Percentiles rank a stretch among this genome's conserved stretches.
phyloP scores from a whole-genome alignment of 1,140 invertebrate genomes.

The Formica selysi region DNA sequence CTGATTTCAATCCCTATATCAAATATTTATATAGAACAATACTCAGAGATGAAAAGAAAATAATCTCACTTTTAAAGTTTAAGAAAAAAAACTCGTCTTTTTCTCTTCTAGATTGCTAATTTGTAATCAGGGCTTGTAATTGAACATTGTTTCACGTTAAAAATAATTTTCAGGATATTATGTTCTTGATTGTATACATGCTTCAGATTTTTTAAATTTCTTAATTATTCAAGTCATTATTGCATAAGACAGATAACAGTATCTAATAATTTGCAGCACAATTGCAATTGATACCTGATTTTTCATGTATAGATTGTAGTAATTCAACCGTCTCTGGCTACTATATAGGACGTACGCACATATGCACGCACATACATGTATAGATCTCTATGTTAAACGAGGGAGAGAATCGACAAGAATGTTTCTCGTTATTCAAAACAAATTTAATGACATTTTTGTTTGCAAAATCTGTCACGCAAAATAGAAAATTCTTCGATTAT shows the following conservation, averaged over 20 bases:
- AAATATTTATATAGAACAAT: conserved; percentile 16
- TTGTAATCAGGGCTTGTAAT: conserved; percentile 44
- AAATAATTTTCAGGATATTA: conserved; percentile 3
- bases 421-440: not conserved
- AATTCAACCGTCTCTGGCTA: not conserved
- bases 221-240: not conserved
- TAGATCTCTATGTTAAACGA: not conserved
- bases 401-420: not conserved
- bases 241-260: no score
- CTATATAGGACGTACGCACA: not conserved
- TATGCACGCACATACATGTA: not conserved
- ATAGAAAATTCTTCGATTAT: not conserved
- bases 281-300: conserved; percentile 9
- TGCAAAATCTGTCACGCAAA: not conserved
- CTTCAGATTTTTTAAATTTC: not conserved
- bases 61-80: not conserved
- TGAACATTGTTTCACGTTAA: not conserved
- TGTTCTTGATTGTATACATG: not conserved
- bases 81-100: not conserved
- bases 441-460: not conserved
- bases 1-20: conserved; percentile 28
- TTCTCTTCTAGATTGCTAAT: not conserved
- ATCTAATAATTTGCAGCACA: conserved; percentile 3
- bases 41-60: not conserved
- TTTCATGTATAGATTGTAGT: conserved; percentile 19